These are phyloP conservation scores for Meganola albula DNA, from an alignment of 2,888 invertebrate species.

Conservation along the genomic window DNA sequence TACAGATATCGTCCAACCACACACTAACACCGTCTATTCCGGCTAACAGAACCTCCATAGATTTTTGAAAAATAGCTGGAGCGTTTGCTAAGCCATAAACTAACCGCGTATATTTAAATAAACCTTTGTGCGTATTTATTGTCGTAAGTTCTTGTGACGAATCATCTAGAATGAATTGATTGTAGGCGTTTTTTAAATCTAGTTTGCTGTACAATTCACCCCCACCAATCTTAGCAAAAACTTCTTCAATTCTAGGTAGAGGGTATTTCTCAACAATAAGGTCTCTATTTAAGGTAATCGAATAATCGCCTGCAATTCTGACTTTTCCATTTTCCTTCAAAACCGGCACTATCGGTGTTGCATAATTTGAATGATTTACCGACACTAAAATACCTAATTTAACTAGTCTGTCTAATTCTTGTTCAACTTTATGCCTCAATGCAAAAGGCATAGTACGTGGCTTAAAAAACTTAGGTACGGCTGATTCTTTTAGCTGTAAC, in stretches of 20 bases:
- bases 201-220: constrained; percentile 2
- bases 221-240: constrained; percentile 1
- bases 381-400: not conserved
- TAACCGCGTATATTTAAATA: constrained; percentile 29
- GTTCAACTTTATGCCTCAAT: constrained; percentile 24
- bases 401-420: constrained; percentile 5
- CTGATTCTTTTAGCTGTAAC: constrained; percentile 14
- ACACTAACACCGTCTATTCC: constrained; percentile 23
- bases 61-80: constrained; percentile 38
- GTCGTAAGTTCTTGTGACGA: constrained; percentile 20
- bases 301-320: constrained; percentile 14
- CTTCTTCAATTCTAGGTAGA: constrained; percentile 25
- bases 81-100: constrained; percentile 34
- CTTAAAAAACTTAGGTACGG: constrained; percentile 22
- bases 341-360: constrained; percentile 19
- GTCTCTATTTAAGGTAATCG: constrained; percentile 24
- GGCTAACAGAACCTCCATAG: constrained; percentile 29
- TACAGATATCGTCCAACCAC: constrained; percentile 30
- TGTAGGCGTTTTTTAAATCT: constrained; percentile 16
- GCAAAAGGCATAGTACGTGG: constrained; percentile 30
- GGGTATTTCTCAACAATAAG: constrained; percentile 22
- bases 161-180: constrained; percentile 12
- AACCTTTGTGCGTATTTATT: constrained; percentile 30
- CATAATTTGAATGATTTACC: not conserved
- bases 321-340: constrained; percentile 17